These are phyloP conservation scores for Theretra japonica DNA, from an alignment of 2,888 invertebrate genomes.

Conservation along the genomic window DNA sequence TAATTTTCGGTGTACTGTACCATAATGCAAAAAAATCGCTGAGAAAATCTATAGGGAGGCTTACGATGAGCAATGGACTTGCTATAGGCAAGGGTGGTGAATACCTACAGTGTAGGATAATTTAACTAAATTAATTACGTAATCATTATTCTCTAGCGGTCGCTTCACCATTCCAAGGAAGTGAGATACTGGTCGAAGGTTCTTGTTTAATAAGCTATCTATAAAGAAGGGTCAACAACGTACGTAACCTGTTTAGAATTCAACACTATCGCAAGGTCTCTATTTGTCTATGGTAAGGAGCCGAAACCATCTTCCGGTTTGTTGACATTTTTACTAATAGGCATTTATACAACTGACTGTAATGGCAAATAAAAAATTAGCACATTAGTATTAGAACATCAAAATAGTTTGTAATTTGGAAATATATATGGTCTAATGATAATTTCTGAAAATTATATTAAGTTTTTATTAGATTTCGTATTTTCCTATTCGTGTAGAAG, in stretches of 20 bases:
- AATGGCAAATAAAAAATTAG: too few relatives aligned
- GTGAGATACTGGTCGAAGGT: neutral
- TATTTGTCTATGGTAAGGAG: neutral
- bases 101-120: neutral
- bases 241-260: neutral
- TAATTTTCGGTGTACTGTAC: too few relatives aligned
- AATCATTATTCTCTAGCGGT: neutral
- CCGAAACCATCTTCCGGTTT: constrained; percentile 1
- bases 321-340: neutral
- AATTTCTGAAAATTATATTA: too few relatives aligned
- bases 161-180: neutral
- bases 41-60: too few relatives aligned
- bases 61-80: too few relatives aligned
- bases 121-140: neutral
- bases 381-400: too few relatives aligned
- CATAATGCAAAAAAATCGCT: too few relatives aligned
- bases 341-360: neutral
- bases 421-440: too few relatives aligned
- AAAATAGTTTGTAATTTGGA: too few relatives aligned
- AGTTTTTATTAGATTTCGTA: too few relatives aligned
- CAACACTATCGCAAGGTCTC: neutral
- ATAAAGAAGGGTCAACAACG: neutral
- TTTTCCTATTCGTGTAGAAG: too few relatives aligned
- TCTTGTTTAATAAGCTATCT: neutral
- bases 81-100: too few relatives aligned